Percentiles rank a stretch among this genome's conserved stretches.
These are phyloP conservation scores for Luperina testacea DNA, from an alignment of 2,888 invertebrate species.

Conservation along the genomic window DNA sequence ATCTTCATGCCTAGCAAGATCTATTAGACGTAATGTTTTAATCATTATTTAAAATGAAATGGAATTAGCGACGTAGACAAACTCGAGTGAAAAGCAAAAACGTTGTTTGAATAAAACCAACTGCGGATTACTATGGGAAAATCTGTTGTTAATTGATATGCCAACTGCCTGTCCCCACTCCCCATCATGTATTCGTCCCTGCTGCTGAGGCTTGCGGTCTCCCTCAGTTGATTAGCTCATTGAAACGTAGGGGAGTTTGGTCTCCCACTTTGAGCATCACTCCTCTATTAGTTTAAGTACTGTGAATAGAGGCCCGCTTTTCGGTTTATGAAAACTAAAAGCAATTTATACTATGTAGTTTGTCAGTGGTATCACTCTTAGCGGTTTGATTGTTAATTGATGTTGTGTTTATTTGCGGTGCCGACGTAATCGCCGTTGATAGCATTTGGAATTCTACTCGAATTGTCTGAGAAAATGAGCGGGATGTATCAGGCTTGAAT, in stretches of 20 bases:
- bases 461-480: constrained; percentile 28
- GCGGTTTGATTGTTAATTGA: constrained; percentile 58
- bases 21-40: constrained; percentile 53
- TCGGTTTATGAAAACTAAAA: constrained; percentile 42
- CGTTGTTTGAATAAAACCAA: constrained; percentile 48
- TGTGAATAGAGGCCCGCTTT: constrained; percentile 45
- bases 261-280: constrained; percentile 42
- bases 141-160: constrained; percentile 52
- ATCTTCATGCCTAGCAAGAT: constrained; percentile 48
- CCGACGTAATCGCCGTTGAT: constrained; percentile 43
- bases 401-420: constrained; percentile 55
- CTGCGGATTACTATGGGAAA: constrained; percentile 36
- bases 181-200: constrained; percentile 40
- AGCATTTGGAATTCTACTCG: constrained; percentile 36
- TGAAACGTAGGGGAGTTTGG: constrained; percentile 33
- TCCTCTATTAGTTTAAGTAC: constrained; percentile 54
- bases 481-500: background rate
- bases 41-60: constrained; percentile 58
- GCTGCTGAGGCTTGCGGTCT: constrained; percentile 43
- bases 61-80: constrained; percentile 46
- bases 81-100: constrained; percentile 48
- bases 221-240: constrained; percentile 49
- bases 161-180: constrained; percentile 35
- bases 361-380: constrained; percentile 45
- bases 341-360: constrained; percentile 43